Evolutionary conservation across 2,797 vertebrate genomes (phyloP), one percentile per base, ranked within the genome.

Genomic region (Thalassophryne amazonica): DNA sequence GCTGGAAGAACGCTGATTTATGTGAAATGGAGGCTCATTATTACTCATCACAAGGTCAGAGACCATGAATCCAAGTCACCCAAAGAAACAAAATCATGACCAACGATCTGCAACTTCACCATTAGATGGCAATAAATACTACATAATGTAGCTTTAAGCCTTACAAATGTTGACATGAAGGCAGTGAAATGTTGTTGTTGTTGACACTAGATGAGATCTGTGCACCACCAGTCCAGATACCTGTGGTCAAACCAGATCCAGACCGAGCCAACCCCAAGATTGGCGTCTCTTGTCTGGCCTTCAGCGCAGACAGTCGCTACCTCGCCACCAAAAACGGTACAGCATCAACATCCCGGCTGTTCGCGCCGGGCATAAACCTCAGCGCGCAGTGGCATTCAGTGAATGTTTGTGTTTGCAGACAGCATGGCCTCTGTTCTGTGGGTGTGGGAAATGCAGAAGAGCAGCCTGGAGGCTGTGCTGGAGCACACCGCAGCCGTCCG

Each of bases 241-340:
- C 93, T 40, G 87, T 84, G 0, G 60, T 92, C 43, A 96, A 96
- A 74, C 97, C 97, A 0, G 90, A 92, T 14, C 66, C 86, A 0
- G 96, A 99, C 71, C 84, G 94, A 41, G 94, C 97, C 1, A 98
- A 99, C 84, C 97, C 97, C 10, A 95, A 93, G 81, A 88, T 98
- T 1, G 97, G 97, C 8, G 33, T 99, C 1, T 94, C 94, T 33
- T 73, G 84, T 33, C 33, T 96, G 85, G 93, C 93, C 1, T 99
- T 99, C 76, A 99, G 96, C 67, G 64, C 92, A 0, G 93, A 99
- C 81, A 96, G 91, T 78, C 93, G 87, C 68, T 99, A 94, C 82
- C 80, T 99, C 41, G 96, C 95, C 12, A 96, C 95, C 2, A 94
- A 85, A 81, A 98, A 95, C 0, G 97, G 97, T 97, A n/a, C n/a